A percentile compares a stretch with the other conserved stretches of the same genome.
Conservation (phyloP, 2,113 vertebrate genomes). For the Gallinago media region DNA sequence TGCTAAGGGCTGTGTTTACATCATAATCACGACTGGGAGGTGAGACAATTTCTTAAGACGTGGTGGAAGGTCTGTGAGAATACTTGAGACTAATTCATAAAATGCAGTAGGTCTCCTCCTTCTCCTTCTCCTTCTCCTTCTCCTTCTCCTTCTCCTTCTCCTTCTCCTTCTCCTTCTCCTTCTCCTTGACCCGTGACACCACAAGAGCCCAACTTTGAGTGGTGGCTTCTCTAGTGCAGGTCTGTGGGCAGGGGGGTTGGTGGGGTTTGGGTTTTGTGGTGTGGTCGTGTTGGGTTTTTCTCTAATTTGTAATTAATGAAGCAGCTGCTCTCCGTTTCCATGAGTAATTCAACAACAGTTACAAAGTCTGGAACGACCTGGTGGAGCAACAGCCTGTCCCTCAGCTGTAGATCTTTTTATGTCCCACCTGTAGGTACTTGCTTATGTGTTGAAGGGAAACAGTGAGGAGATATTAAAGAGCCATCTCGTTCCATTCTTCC, state of each 20-base stretch:
- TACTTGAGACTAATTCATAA: not conserved
- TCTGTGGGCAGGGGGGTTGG: not conserved
- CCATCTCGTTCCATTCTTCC: not conserved
- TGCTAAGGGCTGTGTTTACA: not conserved
- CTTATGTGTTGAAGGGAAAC: not conserved
- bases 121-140: too few relatives aligned
- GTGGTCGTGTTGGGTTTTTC: not conserved
- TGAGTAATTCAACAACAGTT: not conserved
- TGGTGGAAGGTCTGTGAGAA: accelerated
- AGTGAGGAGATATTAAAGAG: not conserved
- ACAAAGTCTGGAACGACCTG: not conserved
- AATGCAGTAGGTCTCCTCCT: not conserved
- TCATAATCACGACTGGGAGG: not conserved
- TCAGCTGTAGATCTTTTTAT: not conserved
- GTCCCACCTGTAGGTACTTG: not conserved
- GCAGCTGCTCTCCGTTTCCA: not conserved
- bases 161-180: not conserved
- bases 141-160: too few relatives aligned
- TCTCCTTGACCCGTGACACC: not conserved
- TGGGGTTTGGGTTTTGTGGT: not conserved
- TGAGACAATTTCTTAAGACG: not conserved
- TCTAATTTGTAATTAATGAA: not conserved
- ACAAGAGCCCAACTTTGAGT: not conserved
- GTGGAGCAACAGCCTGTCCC: not conserved
- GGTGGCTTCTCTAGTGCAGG: not conserved